Base-by-base conservation (phyloP, 2,797 vertebrate species). In the Podargus strigoides region DNA sequence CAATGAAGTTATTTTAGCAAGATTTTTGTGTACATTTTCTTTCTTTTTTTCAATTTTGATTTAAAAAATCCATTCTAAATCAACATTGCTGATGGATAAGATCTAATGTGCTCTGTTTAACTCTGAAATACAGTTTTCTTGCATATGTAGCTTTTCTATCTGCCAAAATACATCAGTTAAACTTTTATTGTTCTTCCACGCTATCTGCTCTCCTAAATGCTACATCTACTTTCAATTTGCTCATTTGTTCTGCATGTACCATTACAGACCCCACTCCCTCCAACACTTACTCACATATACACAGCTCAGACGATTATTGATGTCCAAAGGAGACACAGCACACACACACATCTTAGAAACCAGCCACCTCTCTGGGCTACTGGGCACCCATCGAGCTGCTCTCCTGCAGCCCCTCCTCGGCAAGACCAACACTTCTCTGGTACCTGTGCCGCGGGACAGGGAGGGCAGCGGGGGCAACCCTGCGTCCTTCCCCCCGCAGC, bases 251-350 rank as follows among this genome's bases (percentile, higher is more conserved):
- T 36, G 30, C 4, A 1, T 3, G 12, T 17, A 12, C 10, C 22
- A 5, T 4, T 6, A 6, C 34, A 52, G 49, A 44, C n/a, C 19
- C 19, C 12, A 2, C 27, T 78, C 22, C 58, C 37, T 28, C 46
- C 30, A 15, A 2, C 20, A 0, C 1, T 15, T n/a, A 5, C 2
- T 42, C 55, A 36, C 23, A 5, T 19, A 30, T 3, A 17, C 69
- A 8, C 14, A 12, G 14, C 47, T 87, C 58, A 23, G 23, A 17
- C 6, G 3, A 17, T 10, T 19, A 1, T 8, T 5, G 21, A 16
- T 6, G 23, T 14, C 32, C 58, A 32, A 14, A 53, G 53, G 11
- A 7, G 26, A 66, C 21, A 10, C 8, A 22, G 53, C 30, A 5
- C 9, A 7, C 2, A 8, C 11, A 3, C 16, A 30, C 17, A 36